Percentiles rank a stretch among this genome's conserved stretches.
Evolutionary conservation across 2,797 vertebrate species (phyloP).

Genomic region (Leptoclinus maculatus): DNA sequence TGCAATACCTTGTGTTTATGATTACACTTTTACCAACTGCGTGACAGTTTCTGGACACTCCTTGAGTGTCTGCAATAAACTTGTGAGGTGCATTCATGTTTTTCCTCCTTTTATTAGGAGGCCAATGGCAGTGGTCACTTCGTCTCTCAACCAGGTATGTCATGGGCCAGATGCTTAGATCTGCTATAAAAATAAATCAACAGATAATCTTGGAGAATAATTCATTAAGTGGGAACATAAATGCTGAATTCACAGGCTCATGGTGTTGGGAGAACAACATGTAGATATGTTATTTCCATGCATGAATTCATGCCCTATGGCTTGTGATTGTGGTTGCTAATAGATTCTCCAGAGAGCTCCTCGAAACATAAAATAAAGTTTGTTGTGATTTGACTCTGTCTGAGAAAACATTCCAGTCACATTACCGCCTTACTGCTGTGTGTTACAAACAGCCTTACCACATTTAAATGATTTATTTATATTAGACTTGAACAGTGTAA

Average conservation of each 20-base stretch:
- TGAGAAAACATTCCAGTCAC: slow-evolving; percentile 26
- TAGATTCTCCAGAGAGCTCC: slow-evolving; percentile 48
- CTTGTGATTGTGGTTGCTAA: slow-evolving; percentile 43
- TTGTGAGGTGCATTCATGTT: background rate
- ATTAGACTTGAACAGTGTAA: slow-evolving; percentile 5
- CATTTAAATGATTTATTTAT: slow-evolving; percentile 28
- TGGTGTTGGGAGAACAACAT: slow-evolving; percentile 31
- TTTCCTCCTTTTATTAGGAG: background rate
- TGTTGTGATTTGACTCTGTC: slow-evolving; percentile 39
- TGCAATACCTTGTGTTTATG: background rate
- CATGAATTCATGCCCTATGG: slow-evolving; percentile 40
- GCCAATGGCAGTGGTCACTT: background rate
- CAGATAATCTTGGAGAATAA: background rate
- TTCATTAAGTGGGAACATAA: background rate
- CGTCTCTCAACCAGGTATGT: background rate
- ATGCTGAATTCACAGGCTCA: slow-evolving; percentile 13
- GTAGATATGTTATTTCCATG: slow-evolving; percentile 53
- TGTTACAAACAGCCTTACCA: slow-evolving; percentile 9
- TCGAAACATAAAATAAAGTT: slow-evolving; percentile 51
- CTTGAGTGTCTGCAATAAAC: background rate
- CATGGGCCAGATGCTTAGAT: background rate
- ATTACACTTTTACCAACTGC: background rate
- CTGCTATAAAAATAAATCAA: background rate
- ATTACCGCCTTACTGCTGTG: background rate
- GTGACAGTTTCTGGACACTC: background rate